Evolutionary conservation across 2,888 invertebrate genomes (phyloP), one percentile per base, ranked within the genome.

Genomic region (Patella depressa): DNA sequence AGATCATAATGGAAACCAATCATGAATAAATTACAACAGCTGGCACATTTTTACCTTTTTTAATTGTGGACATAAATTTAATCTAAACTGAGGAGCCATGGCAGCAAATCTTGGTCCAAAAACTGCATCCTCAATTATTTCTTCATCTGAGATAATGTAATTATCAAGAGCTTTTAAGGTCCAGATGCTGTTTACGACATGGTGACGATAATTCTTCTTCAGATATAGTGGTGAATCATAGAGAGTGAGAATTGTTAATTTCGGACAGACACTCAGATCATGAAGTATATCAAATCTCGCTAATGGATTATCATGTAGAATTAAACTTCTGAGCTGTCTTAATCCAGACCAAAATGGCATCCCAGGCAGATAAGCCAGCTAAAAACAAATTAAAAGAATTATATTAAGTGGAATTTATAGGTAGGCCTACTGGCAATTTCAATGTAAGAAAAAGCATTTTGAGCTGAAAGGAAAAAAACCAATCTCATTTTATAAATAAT

Each of bases 301-400:
- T 2, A 91, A 84, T 5, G 91, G 90, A 81, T 91, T 91, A 83
- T 91, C 91, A 83, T 91, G 91, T 54, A 91, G 89, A 83, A 89
- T 83, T 5, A 91, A 85, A 53, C 90, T 83, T 77, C 85, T 85
- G 4, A 91, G 86, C 29, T 86, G 76, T 15, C 82, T 78, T 78
- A 91, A 65, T 11, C 86, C 82, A 3, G 86, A 85, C 91, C 91
- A 91, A 81, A 91, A 91, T 53, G 84, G 80, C 12, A 85, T 80
- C 5, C 85, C 87, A 5, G 91, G 91, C 17, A 91, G 74, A 24
- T 80, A 78, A 45, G 85, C 79, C 53, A 91, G 81, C 91, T 91
- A 84, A n/a, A 82, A 76, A 24, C 7, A 9, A 45, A 45, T 45
- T 45, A 9, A 45, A 45, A 45, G 45, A 45, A 45, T 45, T 45